Conservation (phyloP, 2,113 vertebrate species). For the Gnathonemus longibarbis region DNA sequence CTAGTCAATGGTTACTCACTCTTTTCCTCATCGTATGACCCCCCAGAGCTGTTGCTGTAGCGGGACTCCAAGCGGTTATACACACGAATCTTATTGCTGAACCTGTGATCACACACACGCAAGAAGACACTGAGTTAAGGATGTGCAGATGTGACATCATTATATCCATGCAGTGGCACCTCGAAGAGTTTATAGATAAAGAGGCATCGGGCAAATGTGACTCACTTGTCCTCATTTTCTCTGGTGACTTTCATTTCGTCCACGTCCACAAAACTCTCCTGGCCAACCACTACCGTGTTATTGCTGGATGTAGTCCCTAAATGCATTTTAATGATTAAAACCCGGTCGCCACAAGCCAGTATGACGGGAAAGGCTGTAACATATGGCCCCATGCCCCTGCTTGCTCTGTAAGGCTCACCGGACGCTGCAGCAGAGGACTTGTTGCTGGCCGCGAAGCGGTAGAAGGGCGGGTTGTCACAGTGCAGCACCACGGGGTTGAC, state of each 20-base stretch:
- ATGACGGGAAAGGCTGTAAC: not conserved
- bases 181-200: not conserved
- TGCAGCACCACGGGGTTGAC: constrained; percentile 96
- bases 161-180: not conserved
- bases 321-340: not conserved
- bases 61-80: constrained; percentile 93
- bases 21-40: constrained; percentile 96
- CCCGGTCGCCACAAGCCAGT: not conserved
- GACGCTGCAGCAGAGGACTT: constrained; percentile 85
- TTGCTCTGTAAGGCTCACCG: constrained; percentile 55
- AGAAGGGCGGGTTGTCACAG: constrained; percentile 95
- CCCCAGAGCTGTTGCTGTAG: constrained; percentile 96
- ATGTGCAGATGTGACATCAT: not conserved
- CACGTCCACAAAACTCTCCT: constrained; percentile 77
- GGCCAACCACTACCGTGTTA: constrained; percentile 88
- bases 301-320: constrained; percentile 93
- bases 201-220: not conserved
- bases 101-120: constrained; percentile 49
- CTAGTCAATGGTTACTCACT: constrained; percentile 61
- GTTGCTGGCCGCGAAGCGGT: constrained; percentile 88
- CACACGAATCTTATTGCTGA: constrained; percentile 74
- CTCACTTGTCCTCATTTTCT: constrained; percentile 88
- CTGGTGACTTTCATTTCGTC: constrained; percentile 78
- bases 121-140: not conserved
- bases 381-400: not conserved